These are phyloP conservation scores for Athalia circularis DNA, from an alignment of 2,888 invertebrate genomes.

Conservation along the genomic window DNA sequence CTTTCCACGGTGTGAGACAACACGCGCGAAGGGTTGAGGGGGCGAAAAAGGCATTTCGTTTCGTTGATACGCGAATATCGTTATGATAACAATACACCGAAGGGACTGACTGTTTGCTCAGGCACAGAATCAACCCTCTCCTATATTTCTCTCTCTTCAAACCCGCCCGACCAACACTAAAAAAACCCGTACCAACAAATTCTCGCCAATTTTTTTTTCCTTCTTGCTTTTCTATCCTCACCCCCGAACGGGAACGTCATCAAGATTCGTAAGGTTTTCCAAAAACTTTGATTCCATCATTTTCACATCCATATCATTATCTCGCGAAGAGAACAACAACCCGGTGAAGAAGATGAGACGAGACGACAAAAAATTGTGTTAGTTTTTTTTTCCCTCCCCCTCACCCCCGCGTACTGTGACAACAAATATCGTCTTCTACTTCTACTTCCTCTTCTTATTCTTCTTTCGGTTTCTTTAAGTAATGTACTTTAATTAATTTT, in stretches of 20 bases:
- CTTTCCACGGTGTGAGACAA: not conserved
- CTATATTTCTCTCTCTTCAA: not conserved
- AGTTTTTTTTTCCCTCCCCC: not conserved
- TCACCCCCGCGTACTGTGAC: not conserved
- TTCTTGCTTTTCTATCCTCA: not conserved
- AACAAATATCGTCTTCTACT: not conserved
- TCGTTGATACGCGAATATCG: conserved; percentile 55
- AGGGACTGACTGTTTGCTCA: conserved; percentile 59
- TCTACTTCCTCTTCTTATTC: conserved; percentile 10
- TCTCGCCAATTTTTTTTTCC: too few species aligned
- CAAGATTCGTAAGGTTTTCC: too few species aligned
- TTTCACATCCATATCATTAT: too few species aligned
- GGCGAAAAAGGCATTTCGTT: conserved; percentile 27
- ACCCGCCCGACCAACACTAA: too few species aligned
- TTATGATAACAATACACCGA: conserved; percentile 60
- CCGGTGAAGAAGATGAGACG: too few species aligned
- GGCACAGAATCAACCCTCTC: conserved; percentile 55
- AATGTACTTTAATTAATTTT: conserved; percentile 20
- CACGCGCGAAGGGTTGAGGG: not conserved
- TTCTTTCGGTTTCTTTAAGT: not conserved
- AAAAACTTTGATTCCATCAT: too few species aligned
- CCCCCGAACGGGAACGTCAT: not conserved
- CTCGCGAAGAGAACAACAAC: too few species aligned
- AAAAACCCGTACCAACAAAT: too few species aligned
- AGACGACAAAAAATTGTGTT: not conserved